These are phyloP conservation scores for Eulemur rubriventer DNA, from an alignment of 2,797 vertebrate genomes.

Conservation along the genomic window DNA sequence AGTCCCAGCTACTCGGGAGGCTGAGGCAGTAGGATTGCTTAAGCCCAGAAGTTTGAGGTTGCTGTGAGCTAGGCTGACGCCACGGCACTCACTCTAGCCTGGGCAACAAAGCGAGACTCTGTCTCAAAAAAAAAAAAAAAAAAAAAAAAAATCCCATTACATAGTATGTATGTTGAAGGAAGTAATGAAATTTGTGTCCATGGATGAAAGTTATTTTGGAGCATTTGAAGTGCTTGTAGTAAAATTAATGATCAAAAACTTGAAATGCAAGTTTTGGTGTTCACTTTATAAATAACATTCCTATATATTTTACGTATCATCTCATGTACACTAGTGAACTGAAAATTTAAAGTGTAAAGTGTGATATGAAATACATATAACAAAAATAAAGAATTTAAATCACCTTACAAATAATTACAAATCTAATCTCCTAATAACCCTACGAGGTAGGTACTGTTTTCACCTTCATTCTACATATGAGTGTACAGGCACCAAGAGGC, in stretches of 20 bases:
- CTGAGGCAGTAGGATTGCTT: too few species aligned
- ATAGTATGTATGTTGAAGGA: neutral
- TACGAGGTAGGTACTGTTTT: neutral
- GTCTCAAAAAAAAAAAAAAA: too few species aligned
- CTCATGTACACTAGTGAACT: neutral
- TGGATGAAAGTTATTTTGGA: neutral
- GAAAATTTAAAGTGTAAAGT: neutral
- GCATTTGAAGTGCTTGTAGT: neutral
- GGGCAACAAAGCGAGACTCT: too few species aligned
- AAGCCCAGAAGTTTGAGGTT: too few species aligned
- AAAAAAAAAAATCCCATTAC: neutral
- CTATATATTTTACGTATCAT: neutral
- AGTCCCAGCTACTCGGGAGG: too few species aligned
- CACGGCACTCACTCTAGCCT: too few species aligned
- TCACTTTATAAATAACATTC: constrained; percentile 24
- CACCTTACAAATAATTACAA: neutral
- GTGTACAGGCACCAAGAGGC: neutral
- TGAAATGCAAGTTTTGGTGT: neutral
- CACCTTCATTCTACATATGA: neutral
- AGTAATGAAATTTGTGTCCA: neutral
- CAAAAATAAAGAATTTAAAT: neutral
- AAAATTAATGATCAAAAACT: constrained; percentile 7
- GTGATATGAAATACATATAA: neutral
- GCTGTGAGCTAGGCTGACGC: too few species aligned
- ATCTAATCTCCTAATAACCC: neutral